These are phyloP conservation scores for Neria commutata DNA, from an alignment of 2,888 invertebrate genomes.

Conservation along the genomic window DNA sequence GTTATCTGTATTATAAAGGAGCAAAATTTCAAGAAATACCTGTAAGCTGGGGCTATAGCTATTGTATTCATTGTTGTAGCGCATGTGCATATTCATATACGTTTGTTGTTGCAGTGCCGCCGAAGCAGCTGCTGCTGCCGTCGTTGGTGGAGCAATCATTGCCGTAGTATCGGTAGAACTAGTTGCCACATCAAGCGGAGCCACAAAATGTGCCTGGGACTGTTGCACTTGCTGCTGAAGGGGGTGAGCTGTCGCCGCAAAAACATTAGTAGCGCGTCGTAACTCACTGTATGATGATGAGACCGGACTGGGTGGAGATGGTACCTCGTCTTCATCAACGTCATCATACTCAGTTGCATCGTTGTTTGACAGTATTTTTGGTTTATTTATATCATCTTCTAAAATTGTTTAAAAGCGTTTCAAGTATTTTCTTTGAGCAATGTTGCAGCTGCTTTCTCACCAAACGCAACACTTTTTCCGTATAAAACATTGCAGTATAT, in stretches of 20 bases:
- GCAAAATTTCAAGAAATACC: constrained; percentile 49
- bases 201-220: no score
- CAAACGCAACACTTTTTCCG: no score
- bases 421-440: no score
- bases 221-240: background rate
- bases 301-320: constrained; percentile 87
- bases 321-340: constrained; percentile 69
- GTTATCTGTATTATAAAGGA: background rate
- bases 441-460: no score
- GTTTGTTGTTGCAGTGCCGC: constrained; percentile 22
- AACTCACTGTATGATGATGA: constrained; percentile 90
- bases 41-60: constrained; percentile 62
- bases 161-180: background rate
- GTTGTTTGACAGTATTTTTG: no score
- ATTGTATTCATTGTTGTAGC: constrained; percentile 33
- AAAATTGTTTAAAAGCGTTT: no score
- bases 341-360: background rate
- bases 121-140: background rate
- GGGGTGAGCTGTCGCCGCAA: constrained; percentile 53
- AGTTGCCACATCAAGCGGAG: background rate
- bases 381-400: no score
- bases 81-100: constrained; percentile 39
- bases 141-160: constrained; percentile 21
- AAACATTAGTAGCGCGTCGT: constrained; percentile 76
- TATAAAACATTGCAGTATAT: constrained; percentile 26